Evolutionary conservation across 92 coral and sea anemone genomes (phyloP).

Genomic region (Scolanthus callimorphus): DNA sequence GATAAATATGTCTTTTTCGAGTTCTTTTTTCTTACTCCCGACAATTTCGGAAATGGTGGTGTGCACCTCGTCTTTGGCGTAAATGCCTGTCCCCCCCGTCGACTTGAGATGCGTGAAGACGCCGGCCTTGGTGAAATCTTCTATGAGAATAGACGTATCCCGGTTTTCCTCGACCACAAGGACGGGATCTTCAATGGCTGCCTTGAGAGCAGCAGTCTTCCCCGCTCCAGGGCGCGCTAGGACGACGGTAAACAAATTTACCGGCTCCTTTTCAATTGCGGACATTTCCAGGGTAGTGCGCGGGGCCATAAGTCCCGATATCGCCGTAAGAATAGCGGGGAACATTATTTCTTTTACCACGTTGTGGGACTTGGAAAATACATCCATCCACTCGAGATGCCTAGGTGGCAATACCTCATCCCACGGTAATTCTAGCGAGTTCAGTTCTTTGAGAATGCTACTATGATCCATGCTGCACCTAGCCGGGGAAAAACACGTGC

Average conservation of each 20-base stretch:
- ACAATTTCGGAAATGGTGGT: too few relatives aligned
- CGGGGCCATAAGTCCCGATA: slow-evolving; percentile 7
- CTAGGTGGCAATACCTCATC: too few relatives aligned
- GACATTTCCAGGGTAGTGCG: slow-evolving; percentile 1
- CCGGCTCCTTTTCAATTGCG: too few relatives aligned
- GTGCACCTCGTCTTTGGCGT: slow-evolving; percentile 26
- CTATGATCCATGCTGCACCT: too few relatives aligned
- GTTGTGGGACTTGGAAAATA: background rate
- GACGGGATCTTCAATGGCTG: background rate
- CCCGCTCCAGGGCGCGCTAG: slow-evolving; percentile 10
- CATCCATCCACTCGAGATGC: too few relatives aligned
- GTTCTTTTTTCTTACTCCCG: too few relatives aligned
- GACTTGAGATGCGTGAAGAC: slow-evolving; percentile 20
- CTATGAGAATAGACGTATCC: slow-evolving; percentile 8
- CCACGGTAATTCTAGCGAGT: too few relatives aligned
- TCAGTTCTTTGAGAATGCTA: too few relatives aligned
- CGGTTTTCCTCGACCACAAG: background rate
- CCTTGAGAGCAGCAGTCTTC: slow-evolving; percentile 1
- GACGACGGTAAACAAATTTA: too few relatives aligned
- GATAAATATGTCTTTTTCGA: too few relatives aligned
- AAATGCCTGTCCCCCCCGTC: slow-evolving; percentile 21
- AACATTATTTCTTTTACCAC: slow-evolving; percentile 6
- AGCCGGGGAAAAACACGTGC: too few relatives aligned
- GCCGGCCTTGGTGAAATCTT: slow-evolving; percentile 29
- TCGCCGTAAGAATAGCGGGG: slow-evolving; percentile 1